phyloP scores from a whole-genome alignment of 2,888 invertebrate species.

The Hirtodrosophila confusa region DNA sequence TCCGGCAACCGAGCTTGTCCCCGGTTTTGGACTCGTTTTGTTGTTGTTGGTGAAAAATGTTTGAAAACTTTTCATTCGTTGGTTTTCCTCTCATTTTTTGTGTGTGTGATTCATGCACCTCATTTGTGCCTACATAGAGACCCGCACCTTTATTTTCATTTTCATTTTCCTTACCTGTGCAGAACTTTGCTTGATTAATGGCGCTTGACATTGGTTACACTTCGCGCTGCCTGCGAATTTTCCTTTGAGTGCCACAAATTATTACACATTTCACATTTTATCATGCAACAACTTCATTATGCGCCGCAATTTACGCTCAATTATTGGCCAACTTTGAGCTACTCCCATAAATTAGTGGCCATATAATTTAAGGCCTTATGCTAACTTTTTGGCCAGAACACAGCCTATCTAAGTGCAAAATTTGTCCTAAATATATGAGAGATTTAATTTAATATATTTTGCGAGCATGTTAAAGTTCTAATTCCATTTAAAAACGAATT shows the following conservation, averaged over 20 bases:
- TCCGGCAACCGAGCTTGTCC: slow-evolving; percentile 63
- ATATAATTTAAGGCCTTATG: slow-evolving; percentile 32
- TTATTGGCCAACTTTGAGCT: slow-evolving; percentile 54
- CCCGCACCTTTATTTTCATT: slow-evolving; percentile 19
- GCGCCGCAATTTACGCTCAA: slow-evolving; percentile 69
- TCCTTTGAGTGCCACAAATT: slow-evolving; percentile 2
- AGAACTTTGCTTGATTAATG: slow-evolving; percentile 71
- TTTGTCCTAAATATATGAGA: no score
- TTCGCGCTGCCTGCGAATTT: slow-evolving; percentile 3
- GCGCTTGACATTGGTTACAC: slow-evolving; percentile 49
- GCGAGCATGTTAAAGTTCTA: no score
- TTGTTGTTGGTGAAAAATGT: slow-evolving; percentile 56
- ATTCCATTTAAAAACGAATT: no score
- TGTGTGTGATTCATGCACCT: slow-evolving; percentile 69
- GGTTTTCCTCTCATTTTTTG: slow-evolving; percentile 18
- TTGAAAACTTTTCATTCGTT: slow-evolving; percentile 63
- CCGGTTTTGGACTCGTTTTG: slow-evolving; percentile 43
- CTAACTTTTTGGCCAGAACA: slow-evolving; percentile 5
- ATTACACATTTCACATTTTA: slow-evolving; percentile 40
- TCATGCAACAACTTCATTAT: slow-evolving; percentile 48
- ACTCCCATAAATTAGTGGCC: slow-evolving; percentile 43
- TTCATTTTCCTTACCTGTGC: slow-evolving; percentile 23
- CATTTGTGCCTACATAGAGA: slow-evolving; percentile 66
- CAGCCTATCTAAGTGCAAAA: not conserved
- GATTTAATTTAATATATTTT: no score